Evolutionary conservation across 2,797 vertebrate genomes (phyloP).

Genomic region (Remorina albescens): DNA sequence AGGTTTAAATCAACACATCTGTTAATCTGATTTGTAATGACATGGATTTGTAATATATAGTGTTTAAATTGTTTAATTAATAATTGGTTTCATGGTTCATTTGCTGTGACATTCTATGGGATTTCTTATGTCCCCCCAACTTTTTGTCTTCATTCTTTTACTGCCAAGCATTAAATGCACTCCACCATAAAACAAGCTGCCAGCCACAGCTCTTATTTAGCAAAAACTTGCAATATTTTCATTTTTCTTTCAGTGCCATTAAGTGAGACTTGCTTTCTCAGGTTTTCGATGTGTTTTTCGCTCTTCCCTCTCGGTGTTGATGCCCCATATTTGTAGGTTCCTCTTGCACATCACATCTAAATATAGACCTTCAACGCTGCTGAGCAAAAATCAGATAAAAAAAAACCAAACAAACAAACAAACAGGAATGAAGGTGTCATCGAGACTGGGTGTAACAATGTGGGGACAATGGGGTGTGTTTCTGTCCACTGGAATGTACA

Average conservation of each 20-base stretch:
- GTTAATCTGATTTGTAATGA: neutral
- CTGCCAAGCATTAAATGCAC: constrained; percentile 21
- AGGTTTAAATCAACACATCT: constrained; percentile 7
- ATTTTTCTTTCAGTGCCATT: constrained; percentile 35
- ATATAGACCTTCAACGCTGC: constrained; percentile 68
- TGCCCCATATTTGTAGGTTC: constrained; percentile 63
- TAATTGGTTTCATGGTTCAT: constrained; percentile 28
- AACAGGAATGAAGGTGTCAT: constrained; percentile 37
- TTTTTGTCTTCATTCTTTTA: constrained; percentile 19
- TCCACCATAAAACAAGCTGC: constrained; percentile 21
- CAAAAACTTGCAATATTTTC: constrained; percentile 29
- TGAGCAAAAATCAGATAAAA: constrained; percentile 49
- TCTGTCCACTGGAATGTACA: constrained; percentile 84
- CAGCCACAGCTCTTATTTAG: constrained; percentile 21
- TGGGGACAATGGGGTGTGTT: constrained; percentile 36
- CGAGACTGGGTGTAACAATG: constrained; percentile 38
- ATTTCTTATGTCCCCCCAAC: constrained; percentile 12
- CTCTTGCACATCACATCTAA: constrained; percentile 60
- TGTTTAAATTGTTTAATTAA: neutral
- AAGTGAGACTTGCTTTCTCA: constrained; percentile 30
- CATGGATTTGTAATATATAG: neutral
- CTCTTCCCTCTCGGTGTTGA: constrained; percentile 50
- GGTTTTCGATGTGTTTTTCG: constrained; percentile 42
- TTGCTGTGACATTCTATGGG: constrained; percentile 69
- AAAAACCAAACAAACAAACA: constrained; percentile 43